Conservation (phyloP, 2,888 invertebrate species). For the Drosophila phalerata region DNA sequence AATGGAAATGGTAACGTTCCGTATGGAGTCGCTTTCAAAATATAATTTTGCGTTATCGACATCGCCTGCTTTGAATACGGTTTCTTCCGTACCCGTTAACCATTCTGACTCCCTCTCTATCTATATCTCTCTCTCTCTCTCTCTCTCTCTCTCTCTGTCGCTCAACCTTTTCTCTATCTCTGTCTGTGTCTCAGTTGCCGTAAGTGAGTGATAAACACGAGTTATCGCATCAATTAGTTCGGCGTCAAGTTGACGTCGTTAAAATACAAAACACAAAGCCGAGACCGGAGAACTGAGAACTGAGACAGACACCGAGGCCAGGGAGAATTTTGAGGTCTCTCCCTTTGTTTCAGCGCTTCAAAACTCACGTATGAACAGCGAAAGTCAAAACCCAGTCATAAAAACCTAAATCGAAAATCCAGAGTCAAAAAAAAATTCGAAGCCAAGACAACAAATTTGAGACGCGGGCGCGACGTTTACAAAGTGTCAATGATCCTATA, state of each 20-base stretch:
- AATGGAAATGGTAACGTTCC: constrained; percentile 68
- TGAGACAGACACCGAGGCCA: constrained; percentile 8
- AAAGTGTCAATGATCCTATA: constrained; percentile 82
- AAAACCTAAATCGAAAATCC: constrained; percentile 37
- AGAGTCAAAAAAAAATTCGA: constrained; percentile 1
- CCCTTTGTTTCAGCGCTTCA: constrained; percentile 5
- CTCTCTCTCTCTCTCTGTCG: neutral
- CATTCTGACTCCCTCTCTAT: neutral
- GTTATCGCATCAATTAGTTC: constrained; percentile 81
- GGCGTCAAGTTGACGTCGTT: constrained; percentile 81
- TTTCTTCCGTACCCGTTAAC: constrained; percentile 16
- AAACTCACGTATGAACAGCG: constrained; percentile 42
- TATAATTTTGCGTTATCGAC: constrained; percentile 66
- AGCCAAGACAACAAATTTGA: constrained; percentile 14
- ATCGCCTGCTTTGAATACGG: constrained; percentile 56
- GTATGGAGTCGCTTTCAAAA: constrained; percentile 59
- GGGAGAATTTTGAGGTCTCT: constrained; percentile 1
- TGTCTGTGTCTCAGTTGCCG: constrained; percentile 39
- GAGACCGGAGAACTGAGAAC: constrained; percentile 10
- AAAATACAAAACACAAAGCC: constrained; percentile 53
- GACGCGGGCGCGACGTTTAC: constrained; percentile 53
- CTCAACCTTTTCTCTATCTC: neutral
- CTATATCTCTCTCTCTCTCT: neutral
- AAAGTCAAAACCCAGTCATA: constrained; percentile 64
- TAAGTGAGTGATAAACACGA: constrained; percentile 80